Evolutionary conservation across 2,113 vertebrate species (phyloP), one percentile per base, ranked within the genome.

Genomic region (Calyptomena viridis): DNA sequence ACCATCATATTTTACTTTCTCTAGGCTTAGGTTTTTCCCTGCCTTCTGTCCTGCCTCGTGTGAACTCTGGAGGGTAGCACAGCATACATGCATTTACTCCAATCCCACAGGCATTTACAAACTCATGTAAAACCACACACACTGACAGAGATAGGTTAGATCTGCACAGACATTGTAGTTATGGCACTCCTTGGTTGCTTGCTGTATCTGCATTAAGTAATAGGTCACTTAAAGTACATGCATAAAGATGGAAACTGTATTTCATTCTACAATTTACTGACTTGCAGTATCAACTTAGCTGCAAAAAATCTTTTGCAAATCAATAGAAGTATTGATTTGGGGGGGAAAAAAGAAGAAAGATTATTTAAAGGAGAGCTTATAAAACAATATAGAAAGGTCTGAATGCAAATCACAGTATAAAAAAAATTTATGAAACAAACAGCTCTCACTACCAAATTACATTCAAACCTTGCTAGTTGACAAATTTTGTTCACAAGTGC

Each of bases 61-160:
- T n/a, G 14, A 79, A 30, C 15, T 46, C 79, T 46, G 15, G 9
- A 69, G 13, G 25, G n/a, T 5, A 89, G 39, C 33, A 92, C 14
- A 81, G 68, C 12, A 42, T 53, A 31, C 44, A 23, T 27, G 12
- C 14, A 33, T 21, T 14, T 31, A 53, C 14, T n/a, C 15, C 67
- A 28, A 67, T 44, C 21, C 39, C 53, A 77, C 39, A 75, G 8
- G 37, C n/a, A 78, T 64, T 24, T 28, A 75, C 8, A 30, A 24
- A 72, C 21, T 64, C 12, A 1, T 31, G 17, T 9, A 68, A 91
- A 90, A 30, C 9, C 21, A 30, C 4, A 59, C 13, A 25, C 15
- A 24, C 5, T n/a, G 49, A 53, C n/a, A 60, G 52, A 76, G 4
- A 42, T 0, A 17, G 8, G 16, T 31, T n/a, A 27, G 5, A 6